Conservation (phyloP, 53 echinoderm and acorn worm species). For the Antedon mediterranea region DNA sequence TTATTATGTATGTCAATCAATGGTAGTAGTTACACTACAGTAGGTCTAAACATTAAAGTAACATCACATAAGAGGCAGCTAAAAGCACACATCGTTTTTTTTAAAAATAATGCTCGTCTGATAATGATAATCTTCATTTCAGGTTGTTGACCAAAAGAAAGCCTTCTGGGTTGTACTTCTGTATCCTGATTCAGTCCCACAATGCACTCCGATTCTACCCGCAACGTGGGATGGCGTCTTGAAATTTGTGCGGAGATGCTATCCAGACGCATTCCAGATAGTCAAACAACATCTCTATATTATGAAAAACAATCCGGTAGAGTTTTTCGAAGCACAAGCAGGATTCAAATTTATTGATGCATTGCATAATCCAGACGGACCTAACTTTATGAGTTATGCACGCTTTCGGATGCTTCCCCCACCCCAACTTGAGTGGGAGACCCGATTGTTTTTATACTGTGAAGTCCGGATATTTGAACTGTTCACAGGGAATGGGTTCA, state of each 20-base stretch:
- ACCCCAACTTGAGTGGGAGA: slow-evolving; percentile 70
- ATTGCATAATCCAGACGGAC: slow-evolving; percentile 27
- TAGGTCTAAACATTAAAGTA: no score
- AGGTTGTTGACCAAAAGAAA: slow-evolving; percentile 17
- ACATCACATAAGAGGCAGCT: no score
- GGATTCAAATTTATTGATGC: slow-evolving; percentile 67
- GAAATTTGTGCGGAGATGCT: slow-evolving; percentile 35
- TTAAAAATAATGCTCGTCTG: no score
- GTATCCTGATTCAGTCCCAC: background rate
- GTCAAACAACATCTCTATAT: slow-evolving; percentile 45
- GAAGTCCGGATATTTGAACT: slow-evolving; percentile 80
- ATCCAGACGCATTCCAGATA: slow-evolving; percentile 43
- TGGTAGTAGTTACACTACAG: no score
- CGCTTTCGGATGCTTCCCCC: slow-evolving; percentile 38
- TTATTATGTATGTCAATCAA: no score
- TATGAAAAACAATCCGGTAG: slow-evolving; percentile 42
- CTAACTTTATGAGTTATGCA: slow-evolving; percentile 56
- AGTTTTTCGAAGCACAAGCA: slow-evolving; percentile 46
- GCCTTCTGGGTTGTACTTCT: slow-evolving; percentile 25
- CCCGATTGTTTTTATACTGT: slow-evolving; percentile 76
- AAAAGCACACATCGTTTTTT: no score
- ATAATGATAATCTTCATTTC: background rate
- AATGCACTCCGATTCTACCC: slow-evolving; percentile 21
- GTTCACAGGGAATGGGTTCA: slow-evolving; percentile 70
- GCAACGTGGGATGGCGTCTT: slow-evolving; percentile 89